A percentile compares a stretch with the other conserved stretches of the same genome.
phyloP scores from a whole-genome alignment of 1,140 invertebrate species.

The Drosophila mojavensis region DNA sequence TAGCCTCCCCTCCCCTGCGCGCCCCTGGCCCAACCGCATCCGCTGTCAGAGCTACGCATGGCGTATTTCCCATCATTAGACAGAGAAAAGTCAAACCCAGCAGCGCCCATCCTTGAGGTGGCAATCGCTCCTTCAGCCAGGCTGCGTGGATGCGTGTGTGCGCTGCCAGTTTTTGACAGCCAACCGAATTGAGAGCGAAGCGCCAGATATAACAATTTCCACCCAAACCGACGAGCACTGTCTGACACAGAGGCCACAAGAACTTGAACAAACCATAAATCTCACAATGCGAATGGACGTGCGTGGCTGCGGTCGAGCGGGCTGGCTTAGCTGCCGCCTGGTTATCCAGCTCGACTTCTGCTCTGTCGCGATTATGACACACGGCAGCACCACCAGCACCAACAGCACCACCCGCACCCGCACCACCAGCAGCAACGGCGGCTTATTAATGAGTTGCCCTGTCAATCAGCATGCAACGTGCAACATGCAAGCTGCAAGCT shows the following conservation, averaged over 20 bases:
- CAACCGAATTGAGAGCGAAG: neutral
- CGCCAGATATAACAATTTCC: neutral
- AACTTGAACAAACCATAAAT: constrained; percentile 28
- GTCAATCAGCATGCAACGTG: constrained; percentile 40
- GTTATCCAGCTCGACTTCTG: too few species aligned
- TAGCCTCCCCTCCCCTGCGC: neutral
- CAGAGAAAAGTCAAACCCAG: constrained; percentile 22
- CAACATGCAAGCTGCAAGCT: constrained; percentile 13
- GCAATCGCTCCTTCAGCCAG: too few species aligned
- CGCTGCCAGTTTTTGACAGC: constrained; percentile 27
- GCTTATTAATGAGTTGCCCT: constrained; percentile 59
- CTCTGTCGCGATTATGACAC: constrained; percentile 57
- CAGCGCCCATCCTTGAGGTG: too few species aligned
- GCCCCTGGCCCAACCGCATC: constrained; percentile 1
- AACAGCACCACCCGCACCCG: neutral
- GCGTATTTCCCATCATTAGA: constrained; percentile 30
- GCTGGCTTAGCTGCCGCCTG: neutral
- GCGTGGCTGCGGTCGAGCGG: neutral
- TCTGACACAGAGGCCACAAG: constrained; percentile 28
- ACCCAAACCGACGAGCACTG: constrained; percentile 42
- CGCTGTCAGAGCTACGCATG: neutral
- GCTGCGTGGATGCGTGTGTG: constrained; percentile 1
- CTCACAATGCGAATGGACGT: neutral
- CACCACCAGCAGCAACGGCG: constrained; percentile 7
- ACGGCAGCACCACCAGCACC: constrained; percentile 11